Base-by-base conservation (phyloP, 2,888 invertebrate genomes). In the Harpagoxenus sublaevis region DNA sequence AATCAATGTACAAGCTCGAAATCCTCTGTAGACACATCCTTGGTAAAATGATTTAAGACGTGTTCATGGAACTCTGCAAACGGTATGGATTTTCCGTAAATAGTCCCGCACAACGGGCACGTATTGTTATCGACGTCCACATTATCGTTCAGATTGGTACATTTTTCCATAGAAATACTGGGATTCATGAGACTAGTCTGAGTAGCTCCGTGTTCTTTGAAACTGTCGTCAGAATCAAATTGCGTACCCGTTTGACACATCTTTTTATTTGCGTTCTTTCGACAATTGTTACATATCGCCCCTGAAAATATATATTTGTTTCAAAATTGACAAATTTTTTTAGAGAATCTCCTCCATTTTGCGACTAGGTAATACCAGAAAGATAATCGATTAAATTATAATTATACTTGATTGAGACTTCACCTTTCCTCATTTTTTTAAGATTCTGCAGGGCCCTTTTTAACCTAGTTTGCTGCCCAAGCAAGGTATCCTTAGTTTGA, bases 81-180 rank as follows among this genome's bases (percentile, higher is more conserved):
- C 35, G 95, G 93, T 15, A 96, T 93, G 81, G 96, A 95, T 92
- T 96, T 96, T 65, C 95, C 95, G 92, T 97, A 98, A 87, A 95
- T 95, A 93, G 96, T 96, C 12, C 97, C 97, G 95, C 98, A 98
- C 95, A 98, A 96, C 0, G 98, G 98, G 91, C 98, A 98, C 75
- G 97, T 97, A 94, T 96, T 97, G 89, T 96, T 95, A 88, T 93
- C 94, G 28, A 92, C 90, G 70, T 95, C 94, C 18, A 73, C 60
- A 74, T 88, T 91, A 35, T 95, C 93, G 18, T 93, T 86, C 1
- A 94, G 89, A 85, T 95, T 95, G 90, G 95, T 90, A 92, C 95
- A 92, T 93, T 95, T 83, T 93, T 91, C 92, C 57, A 84, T 75
- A 23, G 87, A 87, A 73, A 91, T 78, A 86, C 88, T 89, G 39